Evolutionary conservation across 1,140 invertebrate species (phyloP), one percentile per base, ranked within the genome.

Genomic region (Microvelia longipes): DNA sequence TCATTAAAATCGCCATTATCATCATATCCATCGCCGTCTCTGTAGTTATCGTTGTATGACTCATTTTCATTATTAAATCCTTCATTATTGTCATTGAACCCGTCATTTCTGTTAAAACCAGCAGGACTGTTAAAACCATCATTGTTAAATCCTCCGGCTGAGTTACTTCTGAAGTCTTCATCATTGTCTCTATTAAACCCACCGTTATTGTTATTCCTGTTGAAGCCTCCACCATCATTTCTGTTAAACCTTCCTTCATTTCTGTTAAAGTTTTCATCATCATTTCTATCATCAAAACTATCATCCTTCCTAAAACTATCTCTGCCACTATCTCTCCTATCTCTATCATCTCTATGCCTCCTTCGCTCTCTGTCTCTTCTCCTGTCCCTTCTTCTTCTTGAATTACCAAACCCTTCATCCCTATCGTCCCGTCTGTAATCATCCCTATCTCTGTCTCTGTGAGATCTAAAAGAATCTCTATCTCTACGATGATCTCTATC

Each of bases 371-470:
- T 50, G 19, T 50, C 35, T 50, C 35, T 50, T 5, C 19, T 19
- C 35, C 35, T 50, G 35, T 68, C 26, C 65, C 62, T 25, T 68
- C 67, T 15, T 68, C 67, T 19, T 68, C 30, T 19, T 28, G 26
- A 63, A 30, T 68, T 62, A 62, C 66, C 70, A n/a, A 29, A 24
- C 19, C 14, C 62, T 11, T 67, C 15, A 30, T 69, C 67, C 2
- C 50, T 71, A 29, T 72, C 71, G 0, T 70, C 66, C 24, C 64
- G 60, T 19, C 19, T 50, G 19, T 50, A 5, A 11, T 19, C 19
- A 19, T 50, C 35, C 35, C 35, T 50, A 19, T 68, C 26, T 35
- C 62, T 25, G 15, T 64, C 60, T 61, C 26, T 68, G 62, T 28
- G 27, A 62, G 15, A 64, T 11, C 65, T n/a, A 15, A 1, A 27